phyloP scores from a whole-genome alignment of 2,888 invertebrate species.

The Pocota personata region DNA sequence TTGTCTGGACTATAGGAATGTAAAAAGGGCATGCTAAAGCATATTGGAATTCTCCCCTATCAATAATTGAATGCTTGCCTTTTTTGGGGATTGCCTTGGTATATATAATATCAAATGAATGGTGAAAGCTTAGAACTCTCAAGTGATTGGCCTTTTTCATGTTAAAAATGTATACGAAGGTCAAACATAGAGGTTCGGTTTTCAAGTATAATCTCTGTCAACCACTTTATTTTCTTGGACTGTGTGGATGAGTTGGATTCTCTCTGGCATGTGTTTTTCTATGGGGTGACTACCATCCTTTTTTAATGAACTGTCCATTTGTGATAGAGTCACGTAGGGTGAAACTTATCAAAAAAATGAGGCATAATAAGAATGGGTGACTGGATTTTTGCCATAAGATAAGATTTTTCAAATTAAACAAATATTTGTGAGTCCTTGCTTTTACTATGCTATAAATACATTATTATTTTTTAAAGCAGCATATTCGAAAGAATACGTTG shows the following conservation, averaged over 20 bases:
- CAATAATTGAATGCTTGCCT: neutral
- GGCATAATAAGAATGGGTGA: neutral
- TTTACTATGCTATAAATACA: no score
- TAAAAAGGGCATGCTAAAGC: neutral
- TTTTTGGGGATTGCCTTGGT: neutral
- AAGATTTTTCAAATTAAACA: no score
- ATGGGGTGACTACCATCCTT: neutral
- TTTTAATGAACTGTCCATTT: neutral
- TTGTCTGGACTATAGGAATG: neutral
- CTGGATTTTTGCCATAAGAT: no score
- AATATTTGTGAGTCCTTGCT: no score
- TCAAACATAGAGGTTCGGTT: neutral
- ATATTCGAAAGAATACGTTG: no score
- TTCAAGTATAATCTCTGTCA: slow-evolving; percentile 12
- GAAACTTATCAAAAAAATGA: neutral
- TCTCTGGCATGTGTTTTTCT: neutral
- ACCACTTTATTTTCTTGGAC: neutral
- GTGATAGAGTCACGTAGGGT: neutral
- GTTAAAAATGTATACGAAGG: slow-evolving; percentile 2
- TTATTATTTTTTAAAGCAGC: no score
- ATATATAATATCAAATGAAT: neutral
- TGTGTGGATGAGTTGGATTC: neutral
- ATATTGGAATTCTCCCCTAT: neutral
- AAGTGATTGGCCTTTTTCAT: neutral
- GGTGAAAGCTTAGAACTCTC: neutral